These are phyloP conservation scores for Cryptocephalus primarius DNA, from an alignment of 2,888 invertebrate genomes.

Conservation along the genomic window DNA sequence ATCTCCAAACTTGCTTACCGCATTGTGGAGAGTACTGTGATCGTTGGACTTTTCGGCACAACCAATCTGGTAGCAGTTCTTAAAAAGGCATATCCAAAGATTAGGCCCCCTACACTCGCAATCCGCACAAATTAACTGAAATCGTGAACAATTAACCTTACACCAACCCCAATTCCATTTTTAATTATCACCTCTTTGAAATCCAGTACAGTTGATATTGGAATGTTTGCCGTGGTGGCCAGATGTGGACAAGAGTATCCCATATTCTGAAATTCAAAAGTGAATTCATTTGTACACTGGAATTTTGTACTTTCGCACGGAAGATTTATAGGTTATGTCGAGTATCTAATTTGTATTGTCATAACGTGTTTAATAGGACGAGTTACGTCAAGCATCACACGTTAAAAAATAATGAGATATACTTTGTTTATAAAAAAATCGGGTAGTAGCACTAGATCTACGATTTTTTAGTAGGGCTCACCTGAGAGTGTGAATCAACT, in stretches of 20 bases:
- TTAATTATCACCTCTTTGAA: constrained; percentile 25
- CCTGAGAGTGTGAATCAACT: no score
- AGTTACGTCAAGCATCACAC: no score
- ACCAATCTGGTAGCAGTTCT: constrained; percentile 68
- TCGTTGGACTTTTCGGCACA: constrained; percentile 76
- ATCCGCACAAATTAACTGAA: constrained; percentile 46
- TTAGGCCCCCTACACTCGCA: constrained; percentile 66
- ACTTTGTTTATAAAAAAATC: no score
- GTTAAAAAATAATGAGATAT: no score
- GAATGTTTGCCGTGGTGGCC: constrained; percentile 26
- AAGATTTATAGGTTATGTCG: no score
- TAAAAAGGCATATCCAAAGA: constrained; percentile 77
- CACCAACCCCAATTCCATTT: background rate
- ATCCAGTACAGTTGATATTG: constrained; percentile 25
- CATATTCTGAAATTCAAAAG: constrained; percentile 13
- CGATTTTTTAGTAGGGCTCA: no score
- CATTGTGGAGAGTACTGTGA: constrained; percentile 73
- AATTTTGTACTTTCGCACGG: no score
- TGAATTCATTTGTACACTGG: background rate
- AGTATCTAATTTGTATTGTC: no score
- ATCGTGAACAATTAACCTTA: background rate
- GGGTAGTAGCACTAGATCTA: no score
- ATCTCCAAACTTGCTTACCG: constrained; percentile 38
- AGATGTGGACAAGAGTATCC: constrained; percentile 28
- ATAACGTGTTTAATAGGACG: no score